Percentiles rank a stretch among this genome's conserved stretches.
phyloP scores from a whole-genome alignment of 1,140 invertebrate species.

The Drosophila kohkoa region DNA sequence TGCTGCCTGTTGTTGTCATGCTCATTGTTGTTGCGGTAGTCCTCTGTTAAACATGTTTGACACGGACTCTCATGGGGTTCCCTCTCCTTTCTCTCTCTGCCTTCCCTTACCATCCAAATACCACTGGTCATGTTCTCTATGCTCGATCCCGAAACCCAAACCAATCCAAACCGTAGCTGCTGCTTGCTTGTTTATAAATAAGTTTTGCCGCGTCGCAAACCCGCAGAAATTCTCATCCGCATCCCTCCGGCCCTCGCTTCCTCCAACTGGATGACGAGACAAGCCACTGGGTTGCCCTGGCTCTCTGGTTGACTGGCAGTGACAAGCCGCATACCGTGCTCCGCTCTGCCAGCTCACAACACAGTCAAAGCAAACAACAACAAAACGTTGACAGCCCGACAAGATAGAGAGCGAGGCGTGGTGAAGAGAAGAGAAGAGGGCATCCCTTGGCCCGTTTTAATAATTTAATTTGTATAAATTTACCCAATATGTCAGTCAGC shows the following conservation, averaged over 20 bases:
- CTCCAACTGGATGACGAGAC: constrained; percentile 32
- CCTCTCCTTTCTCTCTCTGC: neutral
- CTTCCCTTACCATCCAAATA: neutral
- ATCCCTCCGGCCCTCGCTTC: neutral
- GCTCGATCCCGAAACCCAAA: constrained; percentile 3
- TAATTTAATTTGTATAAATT: constrained; percentile 83
- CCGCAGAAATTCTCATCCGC: constrained; percentile 64
- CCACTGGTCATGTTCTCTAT: constrained; percentile 3
- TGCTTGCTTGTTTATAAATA: constrained; percentile 58
- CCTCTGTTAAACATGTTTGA: constrained; percentile 79
- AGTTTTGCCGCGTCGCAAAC: constrained; percentile 54
- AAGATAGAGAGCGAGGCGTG: constrained; percentile 1
- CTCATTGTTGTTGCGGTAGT: constrained; percentile 71
- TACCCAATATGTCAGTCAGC: constrained; percentile 73
- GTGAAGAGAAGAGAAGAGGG: neutral
- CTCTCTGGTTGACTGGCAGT: constrained; percentile 44
- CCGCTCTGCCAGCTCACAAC: constrained; percentile 23
- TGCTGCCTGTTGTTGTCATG: constrained; percentile 40
- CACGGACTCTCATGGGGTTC: constrained; percentile 73
- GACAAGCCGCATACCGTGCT: constrained; percentile 70
- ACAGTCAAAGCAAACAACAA: constrained; percentile 39
- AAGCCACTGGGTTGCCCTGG: constrained; percentile 48
- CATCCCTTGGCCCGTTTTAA: constrained; percentile 48
- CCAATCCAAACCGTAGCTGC: constrained; percentile 8
- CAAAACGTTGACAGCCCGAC: constrained; percentile 72